phyloP scores from a whole-genome alignment of 2,888 invertebrate species.

The Microchrysa polita region DNA sequence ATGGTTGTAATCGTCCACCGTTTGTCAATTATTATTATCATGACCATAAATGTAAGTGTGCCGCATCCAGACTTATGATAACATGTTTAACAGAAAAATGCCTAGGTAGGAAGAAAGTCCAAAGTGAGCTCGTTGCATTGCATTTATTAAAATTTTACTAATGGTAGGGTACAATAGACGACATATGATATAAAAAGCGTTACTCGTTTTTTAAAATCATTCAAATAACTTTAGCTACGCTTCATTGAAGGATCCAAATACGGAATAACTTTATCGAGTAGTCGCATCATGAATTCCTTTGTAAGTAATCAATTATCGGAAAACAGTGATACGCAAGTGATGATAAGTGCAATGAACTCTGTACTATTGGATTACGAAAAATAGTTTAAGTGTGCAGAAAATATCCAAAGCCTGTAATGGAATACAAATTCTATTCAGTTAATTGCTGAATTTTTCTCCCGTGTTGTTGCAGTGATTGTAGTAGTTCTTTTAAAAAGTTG shows the following conservation, averaged over 20 bases:
- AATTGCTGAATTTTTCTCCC: no score
- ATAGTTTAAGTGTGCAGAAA: no score
- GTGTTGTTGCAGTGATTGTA: no score
- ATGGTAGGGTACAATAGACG: constrained; percentile 24
- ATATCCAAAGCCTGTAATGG: no score
- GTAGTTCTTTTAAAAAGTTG: no score
- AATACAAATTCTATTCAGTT: no score
- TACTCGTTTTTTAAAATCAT: neutral
- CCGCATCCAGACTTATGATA: neutral
- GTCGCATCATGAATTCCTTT: constrained; percentile 5
- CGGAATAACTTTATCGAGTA: neutral
- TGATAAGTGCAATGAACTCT: no score
- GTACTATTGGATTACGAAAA: no score
- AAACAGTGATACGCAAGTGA: no score
- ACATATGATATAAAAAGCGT: constrained; percentile 31
- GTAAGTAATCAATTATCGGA: constrained; percentile 15
- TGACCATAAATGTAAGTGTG: neutral
- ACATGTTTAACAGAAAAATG: constrained; percentile 15
- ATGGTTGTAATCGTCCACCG: constrained; percentile 4
- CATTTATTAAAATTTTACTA: neutral
- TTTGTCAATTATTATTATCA: neutral
- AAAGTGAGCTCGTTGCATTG: neutral
- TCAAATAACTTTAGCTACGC: constrained; percentile 4
- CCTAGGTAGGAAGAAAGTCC: constrained; percentile 32
- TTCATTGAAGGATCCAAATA: constrained; percentile 12